These are phyloP conservation scores for Drosophila tani DNA, from an alignment of 1,140 invertebrate species.

Conservation along the genomic window DNA sequence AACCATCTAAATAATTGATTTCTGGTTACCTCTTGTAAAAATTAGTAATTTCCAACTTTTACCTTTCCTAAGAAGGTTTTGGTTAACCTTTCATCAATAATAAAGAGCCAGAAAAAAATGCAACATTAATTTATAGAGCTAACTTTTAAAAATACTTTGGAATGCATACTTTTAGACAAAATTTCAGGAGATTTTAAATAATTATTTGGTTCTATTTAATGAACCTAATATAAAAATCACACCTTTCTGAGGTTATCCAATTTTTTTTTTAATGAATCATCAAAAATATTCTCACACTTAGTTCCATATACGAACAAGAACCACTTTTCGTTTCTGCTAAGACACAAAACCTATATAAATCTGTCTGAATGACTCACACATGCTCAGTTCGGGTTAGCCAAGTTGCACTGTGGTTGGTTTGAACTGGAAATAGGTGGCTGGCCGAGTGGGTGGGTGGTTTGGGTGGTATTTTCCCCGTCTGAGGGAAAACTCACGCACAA, in stretches of 20 bases:
- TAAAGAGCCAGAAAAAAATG: no score
- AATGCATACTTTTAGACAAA: neutral
- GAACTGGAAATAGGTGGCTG: conserved; percentile 57
- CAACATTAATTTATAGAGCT: no score
- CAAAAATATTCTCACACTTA: no score
- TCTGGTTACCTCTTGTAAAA: neutral
- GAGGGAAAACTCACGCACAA: conserved; percentile 33
- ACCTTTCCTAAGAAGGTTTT: no score
- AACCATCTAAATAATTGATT: neutral
- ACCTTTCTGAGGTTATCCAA: no score
- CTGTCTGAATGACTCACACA: neutral
- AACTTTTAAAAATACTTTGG: neutral
- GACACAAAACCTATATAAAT: neutral
- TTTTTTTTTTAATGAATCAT: no score
- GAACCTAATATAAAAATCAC: no score
- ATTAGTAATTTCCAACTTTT: no score
- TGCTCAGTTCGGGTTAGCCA: conserved; percentile 16
- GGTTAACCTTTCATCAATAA: no score
- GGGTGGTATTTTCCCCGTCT: conserved; percentile 32
- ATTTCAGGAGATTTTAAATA: neutral
- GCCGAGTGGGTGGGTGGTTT: conserved; percentile 54
- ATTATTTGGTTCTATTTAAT: no score
- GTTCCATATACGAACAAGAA: neutral
- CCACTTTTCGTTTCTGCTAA: neutral
- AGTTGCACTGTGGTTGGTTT: conserved; percentile 46